Conservation (phyloP, 53 echinoderm and acorn worm genomes). For the Pentamera pediparva region DNA sequence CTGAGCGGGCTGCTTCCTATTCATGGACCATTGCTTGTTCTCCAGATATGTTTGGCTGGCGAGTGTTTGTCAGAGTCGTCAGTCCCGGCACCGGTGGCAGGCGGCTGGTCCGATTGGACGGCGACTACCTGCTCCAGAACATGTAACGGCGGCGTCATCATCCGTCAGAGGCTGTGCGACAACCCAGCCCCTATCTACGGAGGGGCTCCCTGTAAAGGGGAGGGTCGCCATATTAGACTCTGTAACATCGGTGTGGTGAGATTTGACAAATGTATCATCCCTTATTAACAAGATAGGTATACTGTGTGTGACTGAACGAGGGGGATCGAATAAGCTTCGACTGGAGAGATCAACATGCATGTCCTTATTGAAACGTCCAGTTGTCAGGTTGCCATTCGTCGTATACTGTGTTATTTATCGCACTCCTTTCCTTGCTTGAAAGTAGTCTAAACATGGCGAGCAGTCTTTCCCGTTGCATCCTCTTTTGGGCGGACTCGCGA, state of each 20-base stretch:
- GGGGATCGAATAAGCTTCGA: too few species aligned
- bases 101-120: constrained; percentile 15
- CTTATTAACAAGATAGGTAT: too few species aligned
- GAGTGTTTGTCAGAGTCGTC: not conserved
- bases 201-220: constrained; percentile 38
- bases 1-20: too few species aligned
- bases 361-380: too few species aligned
- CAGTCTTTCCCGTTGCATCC: too few species aligned
- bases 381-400: too few species aligned
- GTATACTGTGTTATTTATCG: too few species aligned
- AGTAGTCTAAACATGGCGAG: too few species aligned
- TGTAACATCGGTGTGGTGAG: constrained; percentile 36
- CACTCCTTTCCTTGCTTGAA: too few species aligned
- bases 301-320: too few species aligned
- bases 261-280: not conserved
- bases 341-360: too few species aligned
- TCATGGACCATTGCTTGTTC: not conserved
- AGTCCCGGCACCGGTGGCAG: not conserved
- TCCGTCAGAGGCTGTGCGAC: constrained; percentile 27
- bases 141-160: constrained; percentile 37
- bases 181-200: constrained; percentile 41
- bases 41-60: constrained; percentile 12
- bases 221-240: constrained; percentile 13
- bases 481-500: too few species aligned
- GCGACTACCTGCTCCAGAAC: constrained; percentile 32